Evolutionary conservation across 2,113 vertebrate genomes (phyloP).

Genomic region (Silurus asotus): DNA sequence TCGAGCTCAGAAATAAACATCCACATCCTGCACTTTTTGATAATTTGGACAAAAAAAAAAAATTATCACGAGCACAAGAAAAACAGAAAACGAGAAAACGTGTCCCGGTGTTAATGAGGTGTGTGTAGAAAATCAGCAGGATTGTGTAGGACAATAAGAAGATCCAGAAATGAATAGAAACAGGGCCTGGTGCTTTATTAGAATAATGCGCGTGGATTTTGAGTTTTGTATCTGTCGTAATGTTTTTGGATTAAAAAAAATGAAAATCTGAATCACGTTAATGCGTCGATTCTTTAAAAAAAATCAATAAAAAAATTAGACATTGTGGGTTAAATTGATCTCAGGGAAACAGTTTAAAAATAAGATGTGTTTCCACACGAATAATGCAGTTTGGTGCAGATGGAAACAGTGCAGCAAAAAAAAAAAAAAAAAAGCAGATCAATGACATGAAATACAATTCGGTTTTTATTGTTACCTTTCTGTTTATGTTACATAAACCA

Average conservation of each 20-base stretch:
- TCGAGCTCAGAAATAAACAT: background rate
- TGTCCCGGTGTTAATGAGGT: background rate
- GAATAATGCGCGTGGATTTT: too few relatives aligned
- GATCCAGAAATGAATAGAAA: too few relatives aligned
- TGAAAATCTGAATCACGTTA: too few relatives aligned
- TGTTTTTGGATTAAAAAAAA: too few relatives aligned
- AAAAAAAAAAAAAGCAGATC: background rate
- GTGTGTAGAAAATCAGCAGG: background rate
- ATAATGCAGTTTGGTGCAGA: background rate
- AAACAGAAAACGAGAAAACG: background rate
- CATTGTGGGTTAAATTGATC: background rate
- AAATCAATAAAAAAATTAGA: background rate
- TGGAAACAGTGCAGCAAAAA: background rate
- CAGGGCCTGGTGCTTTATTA: too few relatives aligned
- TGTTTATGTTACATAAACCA: constrained; percentile 15
- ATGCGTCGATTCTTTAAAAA: background rate
- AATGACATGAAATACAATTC: background rate
- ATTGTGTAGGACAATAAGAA: too few relatives aligned
- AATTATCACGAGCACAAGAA: background rate
- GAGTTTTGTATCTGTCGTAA: too few relatives aligned
- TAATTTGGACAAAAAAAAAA: too few relatives aligned
- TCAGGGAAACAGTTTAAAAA: background rate
- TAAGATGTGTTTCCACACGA: background rate
- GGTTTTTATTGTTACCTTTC: constrained; percentile 8
- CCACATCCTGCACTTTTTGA: background rate